phyloP scores from a whole-genome alignment of 2,888 invertebrate species.

The Ctena decussata region DNA sequence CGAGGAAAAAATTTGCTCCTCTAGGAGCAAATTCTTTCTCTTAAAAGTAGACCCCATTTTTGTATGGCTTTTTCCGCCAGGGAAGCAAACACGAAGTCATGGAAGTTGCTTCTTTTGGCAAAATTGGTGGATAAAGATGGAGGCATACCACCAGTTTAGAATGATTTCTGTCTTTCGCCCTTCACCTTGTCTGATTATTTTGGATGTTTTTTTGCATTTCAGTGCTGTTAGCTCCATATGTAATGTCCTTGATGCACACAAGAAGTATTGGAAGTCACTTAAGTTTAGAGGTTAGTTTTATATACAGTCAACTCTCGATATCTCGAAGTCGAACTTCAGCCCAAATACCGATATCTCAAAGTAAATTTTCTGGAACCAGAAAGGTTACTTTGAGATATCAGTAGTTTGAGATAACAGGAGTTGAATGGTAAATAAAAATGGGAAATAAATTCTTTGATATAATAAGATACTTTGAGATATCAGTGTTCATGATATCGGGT shows the following conservation, averaged over 20 bases:
- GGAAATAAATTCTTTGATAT: neutral
- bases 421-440: neutral
- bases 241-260: slow-evolving; percentile 75
- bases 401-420: neutral
- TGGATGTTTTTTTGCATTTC: slow-evolving; percentile 52
- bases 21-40: no score
- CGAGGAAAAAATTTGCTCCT: no score
- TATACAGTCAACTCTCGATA: neutral
- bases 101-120: no score
- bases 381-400: neutral
- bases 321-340: no score
- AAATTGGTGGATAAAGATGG: no score
- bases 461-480: neutral
- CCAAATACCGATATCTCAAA: no score
- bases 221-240: slow-evolving; percentile 88
- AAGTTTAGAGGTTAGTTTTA: slow-evolving; percentile 76
- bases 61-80: neutral
- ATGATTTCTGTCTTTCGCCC: neutral
- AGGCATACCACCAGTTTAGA: neutral
- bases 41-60: neutral
- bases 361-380: no score
- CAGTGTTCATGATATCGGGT: no score
- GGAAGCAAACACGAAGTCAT: neutral
- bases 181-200: neutral
- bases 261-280: slow-evolving; percentile 78